Evolutionary conservation across 2,888 invertebrate species (phyloP), one percentile per base, ranked within the genome.

Genomic region (Glyphotaelius pellucidus): DNA sequence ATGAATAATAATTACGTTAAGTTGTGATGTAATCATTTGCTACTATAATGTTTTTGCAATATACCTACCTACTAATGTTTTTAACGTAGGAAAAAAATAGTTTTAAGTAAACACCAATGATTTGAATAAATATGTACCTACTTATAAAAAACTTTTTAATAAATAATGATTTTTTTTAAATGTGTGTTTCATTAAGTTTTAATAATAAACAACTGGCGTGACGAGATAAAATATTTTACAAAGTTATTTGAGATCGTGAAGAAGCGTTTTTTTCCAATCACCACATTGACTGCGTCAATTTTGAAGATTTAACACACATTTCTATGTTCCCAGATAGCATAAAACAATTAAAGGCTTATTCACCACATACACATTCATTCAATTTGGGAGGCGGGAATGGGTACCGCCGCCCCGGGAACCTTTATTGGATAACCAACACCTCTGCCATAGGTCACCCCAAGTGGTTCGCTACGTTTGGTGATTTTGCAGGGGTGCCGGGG

Each of bases 41-140:
- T 83, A 83, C 35, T 35, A 32, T 83, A 83, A 83, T 83, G 32
- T 83, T 35, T 35, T 83, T 35, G 35, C 32, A 83, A 31, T 83
- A 38, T 31, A 31, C 30, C 32, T 31, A 31, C 12, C 32, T 67
- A 25, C 25, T n/a, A 67, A 67, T 67, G 67, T 67, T 25, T 25
- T 67, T 67, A 67, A 67, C 25, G 25, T 67, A 67, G 67, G 67
- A 67, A 52, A 30, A 35, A 83, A 83, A 83, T 83, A 32, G 35
- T 83, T 83, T 32, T 83, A 83, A 83, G 83, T 83, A 83, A 83
- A 35, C 35, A 83, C 83, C 83, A 83, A 83, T 83, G 83, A 83
- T 38, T 83, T 83, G 19, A 35, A 38, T 83, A 83, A 32, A 35
- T 83, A 35, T 83, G 32, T 83, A 83, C 25, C 83, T 32, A 35